Conservation (phyloP, 1,140 invertebrate species). For the Drosophila pseudoobscura region DNA sequence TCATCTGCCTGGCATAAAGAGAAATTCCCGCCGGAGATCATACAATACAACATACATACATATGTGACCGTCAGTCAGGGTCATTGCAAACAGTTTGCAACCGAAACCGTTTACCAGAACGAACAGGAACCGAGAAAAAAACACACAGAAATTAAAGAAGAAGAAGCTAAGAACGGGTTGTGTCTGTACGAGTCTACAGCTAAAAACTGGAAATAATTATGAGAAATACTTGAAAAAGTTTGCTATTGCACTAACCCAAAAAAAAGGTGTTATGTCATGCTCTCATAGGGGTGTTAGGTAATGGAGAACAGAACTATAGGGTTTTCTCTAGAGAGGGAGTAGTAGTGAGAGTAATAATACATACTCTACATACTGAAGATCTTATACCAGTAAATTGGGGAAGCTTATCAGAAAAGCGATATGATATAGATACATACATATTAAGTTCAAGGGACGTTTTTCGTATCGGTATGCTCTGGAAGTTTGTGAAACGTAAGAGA, state of each 20-base stretch:
- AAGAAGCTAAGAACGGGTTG: conserved; percentile 7
- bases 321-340: not conserved
- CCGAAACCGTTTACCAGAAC: conserved; percentile 61
- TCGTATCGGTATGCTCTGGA: no score
- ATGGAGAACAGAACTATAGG: not conserved
- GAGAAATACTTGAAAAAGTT: conserved; percentile 44
- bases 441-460: no score
- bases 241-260: conserved; percentile 26
- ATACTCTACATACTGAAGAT: no score
- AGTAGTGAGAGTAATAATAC: no score
- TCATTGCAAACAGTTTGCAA: conserved; percentile 53
- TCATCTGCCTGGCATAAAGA: conserved; percentile 46
- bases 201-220: conserved; percentile 43
- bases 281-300: conserved; percentile 29
- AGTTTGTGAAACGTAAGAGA: no score
- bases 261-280: conserved; percentile 43
- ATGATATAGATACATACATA: no score
- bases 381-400: no score
- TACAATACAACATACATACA: not conserved
- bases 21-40: conserved; percentile 58
- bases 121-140: conserved; percentile 5
- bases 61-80: conserved; percentile 41
- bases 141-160: conserved; percentile 22
- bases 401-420: no score
- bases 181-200: conserved; percentile 5